Evolutionary conservation across 2,113 vertebrate species (phyloP), one percentile per base, ranked within the genome.

Genomic region (Neopipo cinnamomea): DNA sequence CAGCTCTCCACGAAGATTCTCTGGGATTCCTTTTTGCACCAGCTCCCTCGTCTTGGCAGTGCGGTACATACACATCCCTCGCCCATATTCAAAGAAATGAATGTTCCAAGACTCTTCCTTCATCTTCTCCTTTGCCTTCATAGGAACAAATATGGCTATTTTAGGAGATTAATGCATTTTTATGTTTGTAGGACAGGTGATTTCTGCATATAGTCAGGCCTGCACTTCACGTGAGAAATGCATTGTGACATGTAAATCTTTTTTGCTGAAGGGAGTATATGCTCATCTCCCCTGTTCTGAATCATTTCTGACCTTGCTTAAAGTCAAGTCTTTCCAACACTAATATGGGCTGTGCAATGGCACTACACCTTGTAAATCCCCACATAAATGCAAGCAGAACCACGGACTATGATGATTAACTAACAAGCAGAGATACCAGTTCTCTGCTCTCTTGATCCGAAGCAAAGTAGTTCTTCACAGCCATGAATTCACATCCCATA

Each of bases 61-160:
- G 71, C 99, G 98, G 97, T 99, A 99, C 99, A 99, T 99, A 85
- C 99, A 99, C 94, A 99, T 98, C 1, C 99, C 99, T 4, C 99
- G 98, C 31, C 99, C 99, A 13, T 98, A 99, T 96, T 99, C 99
- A 41, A 99, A 99, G 97, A 99, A 99, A 94, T 99, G 99, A 90
- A 99, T 99, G 93, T 99, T 98, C 99, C 99, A 99, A 0, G 98
- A 98, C 87, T 99, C 99, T 93, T 99, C 99, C 78, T 99, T 99
- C 99, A 99, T 99, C 94, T 98, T 99, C 96, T 99, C 99, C 95
- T 99, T 99, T 86, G 99, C 99, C 99, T 99, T 95, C 49, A 90
- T 31, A 77, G 61, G 21, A 77, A 74, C 65, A 93, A 81, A 61
- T 3, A 56, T 2, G 21, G 18, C 27, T 44, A 27, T 79, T 91